Conservation (phyloP, 1,140 invertebrate genomes). For the Metopolophium dirhodum region DNA sequence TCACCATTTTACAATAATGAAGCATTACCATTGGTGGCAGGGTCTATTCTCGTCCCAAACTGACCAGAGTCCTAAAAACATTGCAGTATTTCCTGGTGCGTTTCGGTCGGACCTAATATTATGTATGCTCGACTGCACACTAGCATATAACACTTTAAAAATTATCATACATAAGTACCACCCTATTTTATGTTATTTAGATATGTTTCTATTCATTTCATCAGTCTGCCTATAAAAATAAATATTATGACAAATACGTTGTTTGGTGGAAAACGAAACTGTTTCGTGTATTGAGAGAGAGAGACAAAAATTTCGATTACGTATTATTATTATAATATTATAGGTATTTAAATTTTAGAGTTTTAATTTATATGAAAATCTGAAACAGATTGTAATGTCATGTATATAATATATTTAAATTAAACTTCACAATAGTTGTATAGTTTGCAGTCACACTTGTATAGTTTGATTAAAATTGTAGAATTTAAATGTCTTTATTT, state of each 20-base stretch:
- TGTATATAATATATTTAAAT: neutral
- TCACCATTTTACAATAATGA: neutral
- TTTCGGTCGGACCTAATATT: neutral
- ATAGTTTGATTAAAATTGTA: neutral
- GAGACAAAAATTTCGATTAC: neutral
- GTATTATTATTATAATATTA: neutral
- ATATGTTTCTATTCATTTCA: neutral
- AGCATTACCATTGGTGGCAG: neutral
- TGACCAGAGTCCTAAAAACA: neutral
- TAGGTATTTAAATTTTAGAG: neutral
- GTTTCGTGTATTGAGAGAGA: neutral
- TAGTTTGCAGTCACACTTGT: neutral
- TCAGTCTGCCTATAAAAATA: neutral
- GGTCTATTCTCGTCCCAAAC: neutral
- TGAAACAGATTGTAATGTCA: neutral
- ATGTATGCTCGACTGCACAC: slow-evolving; percentile 14
- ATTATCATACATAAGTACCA: slow-evolving; percentile 13
- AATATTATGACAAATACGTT: neutral
- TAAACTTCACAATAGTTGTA: neutral
- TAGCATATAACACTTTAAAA: neutral
- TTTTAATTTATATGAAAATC: neutral
- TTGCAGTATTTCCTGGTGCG: neutral
- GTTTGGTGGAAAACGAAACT: neutral
- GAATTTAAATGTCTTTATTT: neutral
- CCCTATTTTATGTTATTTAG: neutral